Base-by-base conservation (phyloP, 2,888 invertebrate genomes). In the Chironomus riparius region DNA sequence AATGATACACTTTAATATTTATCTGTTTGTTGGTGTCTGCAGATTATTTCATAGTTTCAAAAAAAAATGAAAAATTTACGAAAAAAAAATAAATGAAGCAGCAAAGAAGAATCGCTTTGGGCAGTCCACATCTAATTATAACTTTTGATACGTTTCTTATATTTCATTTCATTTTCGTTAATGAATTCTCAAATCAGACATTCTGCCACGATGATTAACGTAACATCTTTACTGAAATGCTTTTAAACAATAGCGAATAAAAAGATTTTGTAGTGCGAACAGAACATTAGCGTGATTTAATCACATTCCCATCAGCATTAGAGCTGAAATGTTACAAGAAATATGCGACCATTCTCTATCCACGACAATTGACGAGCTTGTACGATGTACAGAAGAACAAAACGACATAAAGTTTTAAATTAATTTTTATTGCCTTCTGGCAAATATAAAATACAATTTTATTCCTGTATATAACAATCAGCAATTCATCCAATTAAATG, bases 1-100 rank as follows among this genome's bases (percentile, higher is more conserved):
- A 62, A 73, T 73, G 72, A 73, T 73, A 73, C 62, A 73, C 61
- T 72, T 72, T 72, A 72, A 28, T 56, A 71, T 72, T 72, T 72
- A 72, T 72, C 72, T 47, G 72, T 73, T 62, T 73, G 72, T 73
- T 73, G 72, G 72, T 62, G 72, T 73, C 62, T 62, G 47, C 38
- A 61, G 72, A 73, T 73, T 62, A 62, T 62, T 73, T 73, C 47
- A 62, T 62, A 65, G 13, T 3, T 22, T 12, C 13, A 24, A 28
- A 4, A n/a, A n/a, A n/a, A n/a, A n/a, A n/a, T n/a, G n/a, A n/a
- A 38, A 38, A 38, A 38, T 38, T 38, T 38, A 38, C 38, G 1
- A 10, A 38, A 38, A 38, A 38, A 38, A 28, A 28, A 28, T 1
- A n/a, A n/a, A n/a, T 28, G 38, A 7, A 2, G 38, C 38, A 38